Conservation (phyloP, 2,797 vertebrate genomes). For the Aeoliscus strigatus region DNA sequence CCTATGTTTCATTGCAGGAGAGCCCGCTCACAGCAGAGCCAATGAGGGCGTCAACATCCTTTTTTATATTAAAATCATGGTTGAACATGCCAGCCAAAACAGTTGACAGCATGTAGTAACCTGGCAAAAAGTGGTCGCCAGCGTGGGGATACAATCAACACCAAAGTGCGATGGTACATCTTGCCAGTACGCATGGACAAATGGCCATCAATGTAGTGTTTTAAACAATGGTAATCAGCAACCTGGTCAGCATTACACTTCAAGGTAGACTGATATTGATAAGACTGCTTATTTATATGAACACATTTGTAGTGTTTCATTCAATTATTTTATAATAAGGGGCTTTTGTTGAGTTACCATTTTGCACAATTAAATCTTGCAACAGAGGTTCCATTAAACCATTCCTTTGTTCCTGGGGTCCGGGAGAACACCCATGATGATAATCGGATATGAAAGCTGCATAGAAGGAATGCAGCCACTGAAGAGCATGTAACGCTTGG, state of each 20-base stretch:
- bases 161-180: no score
- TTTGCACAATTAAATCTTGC: conserved; percentile 7
- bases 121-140: no score
- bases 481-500: conserved; percentile 8
- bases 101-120: no score
- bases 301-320: no score
- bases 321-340: neutral
- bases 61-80: no score
- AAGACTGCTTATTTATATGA: no score
- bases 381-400: conserved; percentile 3
- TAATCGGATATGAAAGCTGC: conserved; percentile 11
- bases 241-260: conserved; percentile 15
- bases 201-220: neutral
- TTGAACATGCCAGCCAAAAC: no score
- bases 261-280: neutral
- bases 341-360: neutral
- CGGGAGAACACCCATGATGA: neutral
- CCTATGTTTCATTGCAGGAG: no score
- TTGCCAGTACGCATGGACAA: no score
- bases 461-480: conserved; percentile 5
- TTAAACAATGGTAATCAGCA: neutral
- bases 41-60: no score
- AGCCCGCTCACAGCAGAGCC: no score
- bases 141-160: no score
- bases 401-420: conserved; percentile 13